Base-by-base conservation (phyloP, 1,140 invertebrate genomes). In the Macrotrachela quadricornifera region DNA sequence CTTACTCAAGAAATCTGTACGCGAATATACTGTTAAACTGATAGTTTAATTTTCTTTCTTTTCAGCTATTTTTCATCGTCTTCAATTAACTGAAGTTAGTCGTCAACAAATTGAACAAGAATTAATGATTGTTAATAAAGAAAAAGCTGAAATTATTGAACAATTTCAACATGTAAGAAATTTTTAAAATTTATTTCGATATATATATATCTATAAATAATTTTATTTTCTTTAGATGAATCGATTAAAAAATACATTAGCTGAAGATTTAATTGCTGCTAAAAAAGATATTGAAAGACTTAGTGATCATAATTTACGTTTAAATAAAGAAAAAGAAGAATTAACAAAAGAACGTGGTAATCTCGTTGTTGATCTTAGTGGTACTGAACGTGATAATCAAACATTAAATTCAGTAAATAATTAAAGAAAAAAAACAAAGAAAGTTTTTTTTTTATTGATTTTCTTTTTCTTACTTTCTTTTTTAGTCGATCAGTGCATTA, bases 301-400 rank as follows among this genome's bases (percentile, higher is more conserved):
- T 12, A 61, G 55, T 21, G 58, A 59, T n/a, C 60, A 60, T 14
- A 54, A 64, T 13, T 58, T 63, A n/a, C 54, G 60, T 38, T 43
- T 69, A 10, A 55, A 58, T 38, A 70, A 67, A 55, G 68, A 71
- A 56, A 71, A 70, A 52, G 69, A 71, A 51, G 58, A 58, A 40
- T 57, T 70, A 14, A 67, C 62, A 11, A 63, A 67, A 50, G 66
- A 70, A 12, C 69, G 69, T 50, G 64, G 62, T 49, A 63, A 69
- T 53, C 60, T 70, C 1, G 59, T 64, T 41, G 65, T 69, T 6
- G 50, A 64, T 58, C 56, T 66, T 46, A 67, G 65, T 1, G 60
- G 62, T 4, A 59, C 59, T n/a, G 69, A 71, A 51, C 56, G 67
- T n/a, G 66, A 69, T 8, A 30, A 30, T 30, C 21, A 57, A 69